phyloP scores from a whole-genome alignment of 2,113 vertebrate genomes.

The Percopsis transmontana region DNA sequence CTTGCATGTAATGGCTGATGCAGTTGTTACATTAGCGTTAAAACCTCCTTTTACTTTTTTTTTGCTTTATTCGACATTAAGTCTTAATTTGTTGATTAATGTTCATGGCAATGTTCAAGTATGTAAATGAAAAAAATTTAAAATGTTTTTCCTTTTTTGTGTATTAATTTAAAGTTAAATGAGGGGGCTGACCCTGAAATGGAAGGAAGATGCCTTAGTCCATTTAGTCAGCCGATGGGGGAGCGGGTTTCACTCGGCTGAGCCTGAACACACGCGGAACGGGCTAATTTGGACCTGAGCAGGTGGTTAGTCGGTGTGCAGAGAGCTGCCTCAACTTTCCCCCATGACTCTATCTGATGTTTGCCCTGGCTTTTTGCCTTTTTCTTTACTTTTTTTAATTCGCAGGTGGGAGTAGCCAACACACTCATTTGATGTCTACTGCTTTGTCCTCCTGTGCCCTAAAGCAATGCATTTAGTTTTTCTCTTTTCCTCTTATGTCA shows the following conservation, averaged over 20 bases:
- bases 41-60: too few species aligned
- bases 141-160: too few species aligned
- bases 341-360: conserved; percentile 53
- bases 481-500: background rate
- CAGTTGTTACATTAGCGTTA: too few species aligned
- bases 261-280: conserved; percentile 67
- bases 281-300: conserved; percentile 71
- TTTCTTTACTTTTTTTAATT: conserved; percentile 47
- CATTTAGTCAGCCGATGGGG: conserved; percentile 49
- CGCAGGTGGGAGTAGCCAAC: conserved; percentile 55
- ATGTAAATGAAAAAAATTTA: too few species aligned
- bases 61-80: too few species aligned
- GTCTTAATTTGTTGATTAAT: too few species aligned
- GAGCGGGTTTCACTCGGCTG: conserved; percentile 64
- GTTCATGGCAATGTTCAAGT: too few species aligned
- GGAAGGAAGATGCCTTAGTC: conserved; percentile 40
- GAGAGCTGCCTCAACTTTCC: conserved; percentile 38
- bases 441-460: conserved; percentile 30
- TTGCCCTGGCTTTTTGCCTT: conserved; percentile 44
- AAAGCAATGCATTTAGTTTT: conserved; percentile 25
- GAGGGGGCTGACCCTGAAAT: too few species aligned
- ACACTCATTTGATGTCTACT: conserved; percentile 46
- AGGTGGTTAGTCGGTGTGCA: conserved; percentile 64
- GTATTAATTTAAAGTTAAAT: too few species aligned
- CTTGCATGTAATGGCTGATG: too few species aligned